phyloP scores from a whole-genome alignment of 2,797 vertebrate genomes.

The Anableps anableps region DNA sequence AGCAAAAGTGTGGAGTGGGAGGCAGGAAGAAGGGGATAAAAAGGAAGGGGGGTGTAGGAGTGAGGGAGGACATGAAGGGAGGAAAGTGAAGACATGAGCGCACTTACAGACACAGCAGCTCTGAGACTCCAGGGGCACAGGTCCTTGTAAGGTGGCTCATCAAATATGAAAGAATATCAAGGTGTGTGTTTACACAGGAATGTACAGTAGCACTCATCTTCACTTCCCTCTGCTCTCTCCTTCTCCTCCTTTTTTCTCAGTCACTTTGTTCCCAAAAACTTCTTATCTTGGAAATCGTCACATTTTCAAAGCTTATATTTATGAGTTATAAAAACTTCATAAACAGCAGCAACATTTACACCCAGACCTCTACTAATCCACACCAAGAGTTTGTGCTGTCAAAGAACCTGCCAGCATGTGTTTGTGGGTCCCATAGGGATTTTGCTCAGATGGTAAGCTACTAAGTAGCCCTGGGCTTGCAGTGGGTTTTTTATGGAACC shows the following conservation, averaged over 20 bases:
- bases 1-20: conserved; percentile 36
- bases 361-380: neutral
- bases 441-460: neutral
- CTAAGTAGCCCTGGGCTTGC: neutral
- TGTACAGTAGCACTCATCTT: conserved; percentile 29
- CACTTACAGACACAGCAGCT: conserved; percentile 75
- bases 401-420: neutral
- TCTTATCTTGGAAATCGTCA: neutral
- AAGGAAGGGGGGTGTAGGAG: conserved; percentile 6
- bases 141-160: conserved; percentile 70
- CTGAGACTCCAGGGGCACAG: conserved; percentile 53
- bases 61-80: conserved; percentile 23
- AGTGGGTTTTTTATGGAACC: neutral
- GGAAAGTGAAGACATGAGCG: conserved; percentile 62
- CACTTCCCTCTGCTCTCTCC: conserved; percentile 12
- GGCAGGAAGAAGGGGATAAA: conserved; percentile 19
- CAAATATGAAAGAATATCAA: conserved; percentile 73
- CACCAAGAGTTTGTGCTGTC: neutral
- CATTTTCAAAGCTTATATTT: neutral
- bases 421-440: neutral
- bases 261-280: conserved; percentile 3
- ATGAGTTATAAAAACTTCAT: neutral
- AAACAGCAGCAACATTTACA: neutral
- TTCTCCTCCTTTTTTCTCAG: neutral
- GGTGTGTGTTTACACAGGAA: conserved; percentile 41